These are phyloP conservation scores for Petrophora chlorosata DNA, from an alignment of 2,888 invertebrate genomes.

Conservation along the genomic window DNA sequence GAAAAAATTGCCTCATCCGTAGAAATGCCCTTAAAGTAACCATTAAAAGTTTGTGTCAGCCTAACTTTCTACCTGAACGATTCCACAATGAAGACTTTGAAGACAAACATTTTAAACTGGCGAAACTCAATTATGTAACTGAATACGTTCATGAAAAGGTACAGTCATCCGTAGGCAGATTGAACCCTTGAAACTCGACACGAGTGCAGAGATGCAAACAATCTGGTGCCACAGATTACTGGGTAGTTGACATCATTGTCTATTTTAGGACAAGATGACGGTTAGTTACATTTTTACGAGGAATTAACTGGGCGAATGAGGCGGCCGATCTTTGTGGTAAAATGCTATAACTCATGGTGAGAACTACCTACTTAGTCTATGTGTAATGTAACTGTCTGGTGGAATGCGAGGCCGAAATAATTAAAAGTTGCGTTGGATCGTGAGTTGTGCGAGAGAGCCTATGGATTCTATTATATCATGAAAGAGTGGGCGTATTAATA, in stretches of 20 bases:
- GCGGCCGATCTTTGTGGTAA: constrained; percentile 30
- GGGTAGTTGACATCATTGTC: constrained; percentile 35
- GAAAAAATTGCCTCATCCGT: no score
- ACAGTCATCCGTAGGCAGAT: constrained; percentile 16
- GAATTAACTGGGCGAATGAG: constrained; percentile 35
- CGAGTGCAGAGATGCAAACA: constrained; percentile 39
- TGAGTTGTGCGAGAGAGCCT: constrained; percentile 1
- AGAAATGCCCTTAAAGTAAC: no score
- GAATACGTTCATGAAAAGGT: not conserved
- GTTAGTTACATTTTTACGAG: constrained; percentile 44
- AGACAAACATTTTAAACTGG: no score
- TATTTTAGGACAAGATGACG: constrained; percentile 39
- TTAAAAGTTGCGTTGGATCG: constrained; percentile 24
- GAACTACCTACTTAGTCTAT: constrained; percentile 9
- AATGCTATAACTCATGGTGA: constrained; percentile 26
- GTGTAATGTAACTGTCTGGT: constrained; percentile 2
- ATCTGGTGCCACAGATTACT: constrained; percentile 31
- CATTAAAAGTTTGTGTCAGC: no score
- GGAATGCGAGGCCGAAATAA: constrained; percentile 33
- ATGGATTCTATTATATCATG: no score
- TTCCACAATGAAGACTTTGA: no score
- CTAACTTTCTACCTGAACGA: no score
- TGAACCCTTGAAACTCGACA: constrained; percentile 39
- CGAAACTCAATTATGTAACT: not conserved
- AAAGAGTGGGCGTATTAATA: no score